phyloP scores from a whole-genome alignment of 92 coral and sea anemone species.

The Umimayanthus chanpuru region DNA sequence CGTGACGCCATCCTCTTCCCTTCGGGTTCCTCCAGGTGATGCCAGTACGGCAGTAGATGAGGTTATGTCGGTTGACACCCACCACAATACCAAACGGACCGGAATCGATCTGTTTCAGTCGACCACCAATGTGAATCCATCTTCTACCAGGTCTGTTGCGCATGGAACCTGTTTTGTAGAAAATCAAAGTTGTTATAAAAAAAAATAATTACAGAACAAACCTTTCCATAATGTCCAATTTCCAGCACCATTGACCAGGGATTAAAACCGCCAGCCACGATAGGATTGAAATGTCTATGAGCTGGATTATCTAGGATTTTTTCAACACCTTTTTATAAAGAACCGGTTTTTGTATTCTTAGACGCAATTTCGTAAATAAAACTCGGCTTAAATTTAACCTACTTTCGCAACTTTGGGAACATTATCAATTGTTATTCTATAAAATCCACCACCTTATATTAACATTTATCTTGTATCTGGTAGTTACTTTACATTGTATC shows the following conservation, averaged over 20 bases:
- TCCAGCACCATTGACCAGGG: neutral
- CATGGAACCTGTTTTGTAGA: conserved; percentile 14
- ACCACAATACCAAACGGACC: conserved; percentile 46
- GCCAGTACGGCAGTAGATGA: conserved; percentile 53
- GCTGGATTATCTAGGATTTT: too few relatives aligned
- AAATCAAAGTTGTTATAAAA: neutral
- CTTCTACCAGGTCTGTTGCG: conserved; percentile 28
- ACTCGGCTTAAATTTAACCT: too few relatives aligned
- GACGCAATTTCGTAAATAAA: too few relatives aligned
- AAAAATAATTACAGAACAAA: neutral
- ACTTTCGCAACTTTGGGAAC: too few relatives aligned
- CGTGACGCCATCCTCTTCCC: conserved; percentile 14
- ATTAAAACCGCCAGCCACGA: too few relatives aligned
- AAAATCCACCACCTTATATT: too few relatives aligned
- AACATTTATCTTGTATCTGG: too few relatives aligned
- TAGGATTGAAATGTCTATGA: too few relatives aligned
- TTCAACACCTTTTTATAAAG: too few relatives aligned
- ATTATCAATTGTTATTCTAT: too few relatives aligned
- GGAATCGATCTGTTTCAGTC: conserved; percentile 56
- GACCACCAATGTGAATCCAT: conserved; percentile 12
- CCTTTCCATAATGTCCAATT: neutral
- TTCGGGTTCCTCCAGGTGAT: conserved; percentile 41
- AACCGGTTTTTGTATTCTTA: too few relatives aligned
- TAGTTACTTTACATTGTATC: too few relatives aligned
- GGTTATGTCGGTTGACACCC: conserved; percentile 33